Conservation (phyloP, 2,113 vertebrate genomes). For the Apodemus speciosus region DNA sequence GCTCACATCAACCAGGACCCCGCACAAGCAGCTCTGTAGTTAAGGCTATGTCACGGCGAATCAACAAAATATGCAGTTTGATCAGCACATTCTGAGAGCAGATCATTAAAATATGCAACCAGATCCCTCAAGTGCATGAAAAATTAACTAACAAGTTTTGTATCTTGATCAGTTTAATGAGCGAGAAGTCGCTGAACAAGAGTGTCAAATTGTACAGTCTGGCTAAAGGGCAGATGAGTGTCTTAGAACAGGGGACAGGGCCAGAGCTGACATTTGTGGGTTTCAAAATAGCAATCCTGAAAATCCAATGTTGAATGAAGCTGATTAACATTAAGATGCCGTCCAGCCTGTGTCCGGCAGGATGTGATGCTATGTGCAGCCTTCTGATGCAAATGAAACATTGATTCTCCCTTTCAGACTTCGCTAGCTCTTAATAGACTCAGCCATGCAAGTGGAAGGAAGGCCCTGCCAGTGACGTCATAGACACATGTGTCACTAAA, state of each 20-base stretch:
- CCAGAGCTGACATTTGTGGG: slow-evolving; percentile 26
- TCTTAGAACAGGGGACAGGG: slow-evolving; percentile 48
- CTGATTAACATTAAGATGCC: slow-evolving; percentile 67
- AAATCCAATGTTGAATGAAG: slow-evolving; percentile 43
- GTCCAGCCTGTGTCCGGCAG: slow-evolving; percentile 65
- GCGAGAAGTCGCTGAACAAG: slow-evolving; percentile 60
- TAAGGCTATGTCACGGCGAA: slow-evolving; percentile 72
- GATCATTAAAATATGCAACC: slow-evolving; percentile 74
- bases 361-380: slow-evolving; percentile 55
- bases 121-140: slow-evolving; percentile 73
- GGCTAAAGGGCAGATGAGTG: slow-evolving; percentile 35
- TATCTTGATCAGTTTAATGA: slow-evolving; percentile 67
- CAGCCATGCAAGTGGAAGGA: slow-evolving; percentile 56
- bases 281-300: slow-evolving; percentile 47
- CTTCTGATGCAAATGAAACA: slow-evolving; percentile 82
- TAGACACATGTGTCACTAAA: slow-evolving; percentile 12
- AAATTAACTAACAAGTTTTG: slow-evolving; percentile 66
- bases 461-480: slow-evolving; percentile 45
- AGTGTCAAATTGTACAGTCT: slow-evolving; percentile 44
- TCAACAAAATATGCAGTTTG: slow-evolving; percentile 74
- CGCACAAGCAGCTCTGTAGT: background rate
- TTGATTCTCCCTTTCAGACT: slow-evolving; percentile 69
- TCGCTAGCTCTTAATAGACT: slow-evolving; percentile 65
- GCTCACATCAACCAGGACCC: slow-evolving; percentile 71
- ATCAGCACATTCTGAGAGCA: slow-evolving; percentile 69